Evolutionary conservation across 64 coral and sea anemone genomes (phyloP), one percentile per base, ranked within the genome.

Genomic region (Actinia tenebrosa): DNA sequence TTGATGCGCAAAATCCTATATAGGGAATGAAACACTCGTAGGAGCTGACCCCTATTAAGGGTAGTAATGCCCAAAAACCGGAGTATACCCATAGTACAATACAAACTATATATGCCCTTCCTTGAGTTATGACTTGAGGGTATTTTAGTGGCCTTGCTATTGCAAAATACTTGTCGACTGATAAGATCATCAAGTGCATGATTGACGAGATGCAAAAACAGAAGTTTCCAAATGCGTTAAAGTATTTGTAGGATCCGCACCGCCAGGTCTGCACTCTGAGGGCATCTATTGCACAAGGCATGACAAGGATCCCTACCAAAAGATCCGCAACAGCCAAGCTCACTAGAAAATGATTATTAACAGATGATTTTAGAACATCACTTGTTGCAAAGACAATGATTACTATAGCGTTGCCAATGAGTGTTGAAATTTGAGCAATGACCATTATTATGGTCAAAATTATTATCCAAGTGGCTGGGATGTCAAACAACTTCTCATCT

Each of bases 201-300:
- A 95, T 95, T 0, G 93, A 95, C 3, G 93, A 95, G 53, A 95
- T 95, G 53, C 93, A 95, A n/a, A 95, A 95, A 5, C 90, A 80
- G 79, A 95, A 95, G 62, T 95, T 95, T 59, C 93, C 93, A 47
- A 91, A 91, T 37, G 80, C 93, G 82, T 91, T 95, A 18, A 86
- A 81, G 22, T 88, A 85, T 37, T 88, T 91, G 17, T 89, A 80
- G 27, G 27, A 4, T 7, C 93, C 93, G 50, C 89, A 95, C 53
- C 93, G 86, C 93, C 93, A 95, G 4, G 46, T 81, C 0, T 88
- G 89, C 14, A 27, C 91, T 43, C 71, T 85, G 1, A 95, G 71
- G 55, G 84, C 86, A 54, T 91, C 93, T 18, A 89, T 60, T 1
- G 93, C 93, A 27, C 93, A 95, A 6, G 93, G 93, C 60, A 95